Evolutionary conservation across 2,113 vertebrate genomes (phyloP).

Genomic region (Fregetta grallaria): DNA sequence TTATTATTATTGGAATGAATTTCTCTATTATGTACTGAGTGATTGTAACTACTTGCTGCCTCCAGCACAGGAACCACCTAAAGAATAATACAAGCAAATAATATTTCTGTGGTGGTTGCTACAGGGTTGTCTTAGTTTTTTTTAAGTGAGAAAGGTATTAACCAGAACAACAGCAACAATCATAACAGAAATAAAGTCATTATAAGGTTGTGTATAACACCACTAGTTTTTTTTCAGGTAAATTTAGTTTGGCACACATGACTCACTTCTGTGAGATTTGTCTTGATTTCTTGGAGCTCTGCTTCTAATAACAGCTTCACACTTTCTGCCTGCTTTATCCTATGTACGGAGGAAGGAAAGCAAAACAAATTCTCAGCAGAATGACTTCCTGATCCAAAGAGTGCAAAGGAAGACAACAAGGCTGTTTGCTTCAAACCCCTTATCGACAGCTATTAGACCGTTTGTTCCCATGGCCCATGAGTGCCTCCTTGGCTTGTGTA

Average conservation of each 20-base stretch:
- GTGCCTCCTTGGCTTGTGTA: not conserved
- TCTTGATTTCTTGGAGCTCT: not conserved
- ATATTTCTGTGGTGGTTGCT: slow-evolving; percentile 1
- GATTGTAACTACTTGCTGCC: slow-evolving; percentile 18
- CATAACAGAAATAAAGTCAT: slow-evolving; percentile 18
- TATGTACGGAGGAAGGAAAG: not conserved
- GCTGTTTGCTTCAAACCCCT: not conserved
- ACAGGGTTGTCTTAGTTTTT: not conserved
- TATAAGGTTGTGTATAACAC: slow-evolving; percentile 6
- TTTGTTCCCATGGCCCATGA: not conserved
- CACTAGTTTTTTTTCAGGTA: not conserved
- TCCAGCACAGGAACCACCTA: slow-evolving; percentile 37
- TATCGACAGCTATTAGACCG: not conserved
- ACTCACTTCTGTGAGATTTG: not conserved
- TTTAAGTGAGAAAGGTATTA: slow-evolving; percentile 20
- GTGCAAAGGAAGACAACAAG: fast-evolving
- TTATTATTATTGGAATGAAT: slow-evolving; percentile 33
- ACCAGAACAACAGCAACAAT: slow-evolving; percentile 17
- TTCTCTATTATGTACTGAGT: slow-evolving; percentile 26
- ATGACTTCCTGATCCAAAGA: not conserved
- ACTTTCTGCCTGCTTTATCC: slow-evolving; percentile 1
- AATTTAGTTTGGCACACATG: not conserved
- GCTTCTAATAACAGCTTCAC: not conserved
- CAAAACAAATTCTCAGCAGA: not conserved
- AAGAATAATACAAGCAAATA: slow-evolving; percentile 34